Conservation (phyloP, 2,797 vertebrate species). For the Numenius phaeopus region DNA sequence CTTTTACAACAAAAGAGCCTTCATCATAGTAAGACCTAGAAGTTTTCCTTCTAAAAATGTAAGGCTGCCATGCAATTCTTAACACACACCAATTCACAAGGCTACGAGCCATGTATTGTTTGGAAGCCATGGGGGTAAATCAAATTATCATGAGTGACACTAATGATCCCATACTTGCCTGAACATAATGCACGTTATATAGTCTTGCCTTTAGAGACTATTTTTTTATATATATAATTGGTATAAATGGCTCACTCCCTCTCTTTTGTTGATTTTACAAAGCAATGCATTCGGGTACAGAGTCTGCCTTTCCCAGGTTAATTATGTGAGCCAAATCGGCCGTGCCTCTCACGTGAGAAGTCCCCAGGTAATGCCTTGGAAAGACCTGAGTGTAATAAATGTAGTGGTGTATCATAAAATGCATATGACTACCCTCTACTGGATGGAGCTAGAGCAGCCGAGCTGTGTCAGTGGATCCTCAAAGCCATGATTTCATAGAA, state of each 20-base stretch:
- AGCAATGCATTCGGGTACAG: conserved; percentile 42
- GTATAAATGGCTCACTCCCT: not conserved
- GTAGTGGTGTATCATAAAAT: not conserved
- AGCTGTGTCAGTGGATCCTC: not conserved
- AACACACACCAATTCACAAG: not conserved
- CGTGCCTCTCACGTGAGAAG: not conserved
- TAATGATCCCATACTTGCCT: conserved; percentile 57
- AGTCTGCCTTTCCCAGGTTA: conserved; percentile 36
- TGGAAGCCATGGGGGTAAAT: conserved; percentile 53
- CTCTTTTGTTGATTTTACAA: conserved; percentile 57
- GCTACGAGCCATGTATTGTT: conserved; percentile 47
- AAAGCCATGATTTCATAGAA: not conserved
- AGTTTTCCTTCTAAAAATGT: conserved; percentile 3
- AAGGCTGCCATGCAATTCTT: not conserved
- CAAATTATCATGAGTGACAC: conserved; percentile 49
- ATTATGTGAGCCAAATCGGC: conserved; percentile 37
- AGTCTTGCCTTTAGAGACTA: conserved; percentile 12
- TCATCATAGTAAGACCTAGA: not conserved
- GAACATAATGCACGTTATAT: conserved; percentile 32
- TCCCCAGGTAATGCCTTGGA: not conserved
- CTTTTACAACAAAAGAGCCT: not conserved
- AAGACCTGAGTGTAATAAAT: not conserved
- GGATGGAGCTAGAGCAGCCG: conserved; percentile 12
- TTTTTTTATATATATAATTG: conserved; percentile 27
- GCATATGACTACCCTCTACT: not conserved